Conservation (phyloP, 2,113 vertebrate genomes). For the Mionectes macconnelli region DNA sequence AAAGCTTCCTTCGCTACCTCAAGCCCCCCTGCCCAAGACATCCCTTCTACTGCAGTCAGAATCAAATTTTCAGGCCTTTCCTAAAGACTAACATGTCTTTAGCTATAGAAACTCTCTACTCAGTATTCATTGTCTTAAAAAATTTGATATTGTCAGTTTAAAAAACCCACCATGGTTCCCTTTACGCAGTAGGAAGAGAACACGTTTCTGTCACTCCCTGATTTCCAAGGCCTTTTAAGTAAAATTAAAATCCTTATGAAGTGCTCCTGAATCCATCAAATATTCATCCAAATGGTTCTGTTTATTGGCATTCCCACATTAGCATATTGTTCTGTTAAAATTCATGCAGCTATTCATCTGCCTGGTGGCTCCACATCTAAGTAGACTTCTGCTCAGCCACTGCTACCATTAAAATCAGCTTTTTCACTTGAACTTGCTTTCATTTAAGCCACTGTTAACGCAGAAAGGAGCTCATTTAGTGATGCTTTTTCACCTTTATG, state of each 20-base stretch:
- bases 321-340: neutral
- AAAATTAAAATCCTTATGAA: constrained; percentile 1
- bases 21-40: neutral
- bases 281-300: neutral
- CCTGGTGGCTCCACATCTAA: neutral
- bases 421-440: constrained; percentile 36
- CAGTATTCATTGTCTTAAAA: neutral
- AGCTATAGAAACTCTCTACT: neutral
- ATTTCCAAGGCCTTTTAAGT: neutral
- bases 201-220: neutral
- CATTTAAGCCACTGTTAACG: neutral
- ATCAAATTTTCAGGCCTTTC: neutral
- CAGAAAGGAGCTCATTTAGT: constrained; percentile 34
- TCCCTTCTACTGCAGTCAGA: neutral
- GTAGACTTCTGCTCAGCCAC: neutral
- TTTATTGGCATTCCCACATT: constrained; percentile 11
- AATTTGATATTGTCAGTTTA: neutral
- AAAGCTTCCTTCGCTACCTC: neutral
- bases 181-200: neutral
- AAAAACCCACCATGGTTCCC: neutral
- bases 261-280: constrained; percentile 2
- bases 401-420: neutral
- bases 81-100: neutral
- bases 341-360: neutral
- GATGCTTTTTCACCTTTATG: constrained; percentile 50